phyloP scores from a whole-genome alignment of 2,113 vertebrate species.

The Cisticola juncidis region DNA sequence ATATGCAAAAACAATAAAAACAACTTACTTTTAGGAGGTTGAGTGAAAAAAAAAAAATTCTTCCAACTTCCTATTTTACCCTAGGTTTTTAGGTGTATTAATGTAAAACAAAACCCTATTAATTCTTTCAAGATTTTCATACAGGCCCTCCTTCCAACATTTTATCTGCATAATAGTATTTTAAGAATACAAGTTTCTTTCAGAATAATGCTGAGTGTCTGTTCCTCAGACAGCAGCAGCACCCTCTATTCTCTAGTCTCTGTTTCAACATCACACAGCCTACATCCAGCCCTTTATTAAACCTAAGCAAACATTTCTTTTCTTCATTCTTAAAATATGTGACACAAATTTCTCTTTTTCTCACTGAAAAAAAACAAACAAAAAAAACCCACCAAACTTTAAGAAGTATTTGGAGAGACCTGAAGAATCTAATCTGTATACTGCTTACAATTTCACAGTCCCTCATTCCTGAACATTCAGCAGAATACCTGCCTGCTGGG shows the following conservation, averaged over 20 bases:
- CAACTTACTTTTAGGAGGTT: background rate
- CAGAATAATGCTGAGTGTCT: background rate
- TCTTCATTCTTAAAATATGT: background rate
- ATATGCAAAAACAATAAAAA: background rate
- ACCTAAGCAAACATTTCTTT: background rate
- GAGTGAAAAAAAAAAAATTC: background rate
- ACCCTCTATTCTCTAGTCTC: background rate
- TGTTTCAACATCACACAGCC: background rate
- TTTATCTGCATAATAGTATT: background rate
- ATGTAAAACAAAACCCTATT: background rate
- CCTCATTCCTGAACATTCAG: background rate
- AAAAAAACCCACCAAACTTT: background rate
- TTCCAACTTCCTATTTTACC: background rate
- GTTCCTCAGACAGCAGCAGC: background rate
- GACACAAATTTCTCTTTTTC: background rate
- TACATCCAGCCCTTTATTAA: background rate
- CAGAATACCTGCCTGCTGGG: background rate
- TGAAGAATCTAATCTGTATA: background rate
- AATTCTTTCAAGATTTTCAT: background rate
- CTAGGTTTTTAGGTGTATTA: background rate
- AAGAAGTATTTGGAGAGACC: background rate
- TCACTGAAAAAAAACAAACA: background rate
- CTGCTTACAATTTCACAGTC: background rate
- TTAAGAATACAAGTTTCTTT: background rate
- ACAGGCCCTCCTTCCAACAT: background rate